Base-by-base conservation (phyloP, 2,797 vertebrate species). In the Rhabdomys pumilio region DNA sequence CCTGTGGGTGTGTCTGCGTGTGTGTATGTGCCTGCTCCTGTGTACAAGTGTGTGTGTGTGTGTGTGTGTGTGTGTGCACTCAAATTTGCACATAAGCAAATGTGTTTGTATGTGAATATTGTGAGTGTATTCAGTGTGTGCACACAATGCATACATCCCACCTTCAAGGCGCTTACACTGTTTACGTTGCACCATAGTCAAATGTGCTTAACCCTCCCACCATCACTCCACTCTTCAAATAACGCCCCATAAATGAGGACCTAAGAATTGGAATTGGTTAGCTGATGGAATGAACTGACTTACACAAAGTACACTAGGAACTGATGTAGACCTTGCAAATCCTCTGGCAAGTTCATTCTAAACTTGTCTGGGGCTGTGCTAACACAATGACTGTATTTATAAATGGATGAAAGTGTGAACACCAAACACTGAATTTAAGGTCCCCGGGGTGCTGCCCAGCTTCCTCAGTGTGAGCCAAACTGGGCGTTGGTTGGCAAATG, bases 391-490 rank as follows among this genome's bases (percentile, higher is more conserved):
- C 63, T 91, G n/a, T 75, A 41, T 50, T 87, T 77, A 79, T 50
- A 88, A 24, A 2, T 76, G 13, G 22, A 41, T 38, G 38, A 91
- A 31, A 31, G 31, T 57, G 67, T 85, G 61, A 84, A 41, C 38
- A 96, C 38, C 44, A 41, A 88, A 14, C 31, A 19, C 7, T 85
- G 91, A 61, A 57, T 84, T 65, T 82, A 57, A 82, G 73, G 69
- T 85, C 84, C 22, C 34, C 6, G 0, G 5, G 22, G 83, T 6
- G 47, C 72, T 86, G 34, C n/a, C 77, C 24, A 69, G 55, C 53
- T 65, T 81, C 31, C 63, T 76, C 77, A 31, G 57, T 63, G 55
- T 50, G 80, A 79, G 61, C 89, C 93, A 96, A 97, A 72, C n/a
- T 22, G 53, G 76, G 31, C 47, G 14, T 20, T 82, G 44, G 63